phyloP scores from a whole-genome alignment of 2,113 vertebrate species.

The Phrynosoma blainvillii region DNA sequence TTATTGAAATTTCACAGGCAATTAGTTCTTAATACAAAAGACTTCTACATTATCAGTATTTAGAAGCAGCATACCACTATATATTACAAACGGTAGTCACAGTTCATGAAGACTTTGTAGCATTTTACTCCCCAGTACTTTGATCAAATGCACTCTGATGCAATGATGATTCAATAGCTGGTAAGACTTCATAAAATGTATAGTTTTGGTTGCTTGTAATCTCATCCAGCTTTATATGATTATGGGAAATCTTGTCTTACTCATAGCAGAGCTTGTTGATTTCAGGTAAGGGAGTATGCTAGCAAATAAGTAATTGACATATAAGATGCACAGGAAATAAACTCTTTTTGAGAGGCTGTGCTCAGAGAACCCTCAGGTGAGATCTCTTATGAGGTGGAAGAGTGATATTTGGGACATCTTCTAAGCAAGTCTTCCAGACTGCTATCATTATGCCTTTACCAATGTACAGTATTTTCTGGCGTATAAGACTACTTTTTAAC shows the following conservation, averaged over 20 bases:
- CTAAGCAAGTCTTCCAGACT: background rate
- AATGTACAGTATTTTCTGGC: too few relatives aligned
- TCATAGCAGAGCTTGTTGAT: constrained; percentile 12
- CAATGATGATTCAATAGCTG: constrained; percentile 39
- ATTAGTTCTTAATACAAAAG: constrained; percentile 39
- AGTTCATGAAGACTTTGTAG: background rate
- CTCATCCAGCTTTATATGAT: rapidly evolving
- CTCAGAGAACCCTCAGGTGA: background rate
- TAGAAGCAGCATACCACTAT: constrained; percentile 23
- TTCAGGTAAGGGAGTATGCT: constrained; percentile 15
- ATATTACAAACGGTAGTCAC: constrained; percentile 9
- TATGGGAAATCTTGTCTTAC: background rate
- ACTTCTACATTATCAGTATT: constrained; percentile 19
- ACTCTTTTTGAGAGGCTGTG: background rate
- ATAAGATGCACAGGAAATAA: background rate
- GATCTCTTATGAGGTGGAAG: background rate
- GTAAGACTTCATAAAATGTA: constrained; percentile 36
- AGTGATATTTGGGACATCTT: background rate
- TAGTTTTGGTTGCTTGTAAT: constrained; percentile 4
- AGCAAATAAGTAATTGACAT: background rate
- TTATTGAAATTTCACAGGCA: constrained; percentile 30
- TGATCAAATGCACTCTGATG: background rate
- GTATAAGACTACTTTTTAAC: too few relatives aligned
- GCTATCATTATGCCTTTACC: too few relatives aligned
- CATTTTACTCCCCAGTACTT: constrained; percentile 39